phyloP scores from a whole-genome alignment of 1,140 invertebrate species.

The Apis dorsata region DNA sequence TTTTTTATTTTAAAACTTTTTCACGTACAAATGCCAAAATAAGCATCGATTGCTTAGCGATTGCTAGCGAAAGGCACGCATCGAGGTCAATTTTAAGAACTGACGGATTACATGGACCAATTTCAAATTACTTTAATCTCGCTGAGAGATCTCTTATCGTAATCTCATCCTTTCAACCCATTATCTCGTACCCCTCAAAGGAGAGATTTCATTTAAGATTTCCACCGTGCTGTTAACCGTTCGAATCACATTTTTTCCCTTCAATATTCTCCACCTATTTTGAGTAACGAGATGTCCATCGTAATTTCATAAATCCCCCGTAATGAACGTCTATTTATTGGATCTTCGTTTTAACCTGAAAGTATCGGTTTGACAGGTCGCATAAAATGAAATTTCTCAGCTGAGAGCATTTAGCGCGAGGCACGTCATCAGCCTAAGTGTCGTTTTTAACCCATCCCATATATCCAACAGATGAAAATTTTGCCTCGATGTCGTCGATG shows the following conservation, averaged over 20 bases:
- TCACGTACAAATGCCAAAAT: too few relatives aligned
- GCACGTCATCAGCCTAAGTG: conserved; percentile 22
- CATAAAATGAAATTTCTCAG: conserved; percentile 29
- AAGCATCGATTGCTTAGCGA: too few relatives aligned
- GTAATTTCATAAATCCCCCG: conserved; percentile 5
- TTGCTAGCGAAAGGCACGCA: too few relatives aligned
- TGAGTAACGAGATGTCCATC: not conserved
- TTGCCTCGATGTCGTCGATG: conserved; percentile 17
- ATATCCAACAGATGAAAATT: conserved; percentile 1
- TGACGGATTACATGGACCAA: too few relatives aligned
- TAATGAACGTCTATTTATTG: not conserved
- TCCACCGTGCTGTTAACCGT: not conserved
- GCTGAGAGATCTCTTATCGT: not conserved
- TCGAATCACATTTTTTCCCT: not conserved
- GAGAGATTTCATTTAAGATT: not conserved
- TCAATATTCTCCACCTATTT: not conserved
- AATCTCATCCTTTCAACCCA: not conserved
- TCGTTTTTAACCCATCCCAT: conserved; percentile 29
- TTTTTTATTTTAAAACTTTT: too few relatives aligned
- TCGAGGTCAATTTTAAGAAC: too few relatives aligned
- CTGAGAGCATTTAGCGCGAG: conserved; percentile 25
- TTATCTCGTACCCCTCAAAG: not conserved
- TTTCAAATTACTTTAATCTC: too few relatives aligned
- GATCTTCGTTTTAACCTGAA: conserved; percentile 1
- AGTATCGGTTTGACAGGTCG: conserved; percentile 3